Percentiles rank a stretch among this genome's conserved stretches.
Evolutionary conservation across 92 coral and sea anemone species (phyloP).

Genomic region (Hydrozoanthus gracilis): DNA sequence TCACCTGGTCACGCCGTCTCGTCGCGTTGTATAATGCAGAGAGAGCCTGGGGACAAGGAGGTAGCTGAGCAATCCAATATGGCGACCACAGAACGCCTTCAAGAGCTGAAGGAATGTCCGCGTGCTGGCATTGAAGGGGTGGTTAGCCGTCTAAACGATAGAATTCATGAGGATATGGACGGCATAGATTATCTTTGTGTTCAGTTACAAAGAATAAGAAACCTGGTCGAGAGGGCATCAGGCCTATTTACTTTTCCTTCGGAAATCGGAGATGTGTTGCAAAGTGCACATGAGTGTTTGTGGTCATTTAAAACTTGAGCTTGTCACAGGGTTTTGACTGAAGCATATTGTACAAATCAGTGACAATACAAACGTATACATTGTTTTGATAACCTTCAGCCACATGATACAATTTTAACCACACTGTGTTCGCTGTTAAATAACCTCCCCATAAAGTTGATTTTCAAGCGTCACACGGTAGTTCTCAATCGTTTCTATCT

Average conservation of each 20-base stretch:
- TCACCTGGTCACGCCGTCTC: neutral
- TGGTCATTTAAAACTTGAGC: conserved; percentile 51
- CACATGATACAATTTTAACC: too few species aligned
- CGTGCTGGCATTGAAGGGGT: conserved; percentile 39
- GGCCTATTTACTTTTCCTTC: conserved; percentile 54
- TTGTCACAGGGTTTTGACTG: too few species aligned
- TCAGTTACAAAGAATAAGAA: conserved; percentile 60
- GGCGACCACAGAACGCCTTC: conserved; percentile 43
- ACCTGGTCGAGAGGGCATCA: conserved; percentile 61
- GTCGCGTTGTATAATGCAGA: neutral
- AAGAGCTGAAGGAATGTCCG: conserved; percentile 48
- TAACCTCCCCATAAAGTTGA: too few species aligned
- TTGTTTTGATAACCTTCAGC: too few species aligned
- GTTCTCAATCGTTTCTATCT: too few species aligned
- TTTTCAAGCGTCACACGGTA: too few species aligned
- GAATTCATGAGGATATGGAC: conserved; percentile 61
- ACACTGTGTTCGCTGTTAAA: too few species aligned
- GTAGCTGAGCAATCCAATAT: conserved; percentile 37
- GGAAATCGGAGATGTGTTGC: conserved; percentile 32
- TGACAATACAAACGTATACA: too few species aligned
- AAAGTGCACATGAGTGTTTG: conserved; percentile 43
- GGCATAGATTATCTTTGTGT: conserved; percentile 58
- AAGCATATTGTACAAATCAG: too few species aligned
- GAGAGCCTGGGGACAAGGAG: conserved; percentile 24
- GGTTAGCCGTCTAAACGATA: conserved; percentile 52